phyloP scores from a whole-genome alignment of 1,140 invertebrate genomes.

The Notospermus geniculatus region DNA sequence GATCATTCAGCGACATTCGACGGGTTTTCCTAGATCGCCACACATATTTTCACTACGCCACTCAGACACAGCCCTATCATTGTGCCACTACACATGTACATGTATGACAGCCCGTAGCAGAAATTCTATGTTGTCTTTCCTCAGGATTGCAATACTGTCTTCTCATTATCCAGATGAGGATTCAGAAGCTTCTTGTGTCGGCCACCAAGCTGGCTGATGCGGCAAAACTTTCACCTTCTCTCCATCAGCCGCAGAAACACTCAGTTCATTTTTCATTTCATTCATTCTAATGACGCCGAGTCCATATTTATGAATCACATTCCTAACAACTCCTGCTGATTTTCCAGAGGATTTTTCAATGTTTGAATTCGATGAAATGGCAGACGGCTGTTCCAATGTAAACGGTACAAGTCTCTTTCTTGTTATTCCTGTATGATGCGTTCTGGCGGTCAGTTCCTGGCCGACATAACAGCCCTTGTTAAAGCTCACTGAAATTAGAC shows the following conservation, averaged over 20 bases:
- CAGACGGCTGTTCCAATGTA: constrained; percentile 5
- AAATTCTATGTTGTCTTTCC: too few relatives aligned
- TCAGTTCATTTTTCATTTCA: constrained; percentile 63
- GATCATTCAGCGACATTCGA: too few relatives aligned
- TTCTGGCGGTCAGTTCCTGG: constrained; percentile 92
- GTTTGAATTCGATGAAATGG: constrained; percentile 32
- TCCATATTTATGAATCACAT: constrained; percentile 62
- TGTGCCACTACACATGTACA: too few relatives aligned
- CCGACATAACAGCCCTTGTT: constrained; percentile 69
- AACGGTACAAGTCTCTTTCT: constrained; percentile 86
- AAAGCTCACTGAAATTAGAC: constrained; percentile 48
- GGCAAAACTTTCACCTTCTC: constrained; percentile 57
- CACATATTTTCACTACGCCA: too few relatives aligned
- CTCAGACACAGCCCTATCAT: too few relatives aligned
- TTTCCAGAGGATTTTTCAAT: constrained; percentile 66
- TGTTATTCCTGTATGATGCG: constrained; percentile 92
- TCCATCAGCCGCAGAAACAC: constrained; percentile 56
- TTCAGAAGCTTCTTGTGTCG: constrained; percentile 37
- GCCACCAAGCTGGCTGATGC: constrained; percentile 80
- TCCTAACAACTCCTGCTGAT: constrained; percentile 64
- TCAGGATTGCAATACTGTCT: too few relatives aligned
- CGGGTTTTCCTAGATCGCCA: too few relatives aligned
- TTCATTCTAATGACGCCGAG: constrained; percentile 74
- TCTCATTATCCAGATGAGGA: too few relatives aligned
- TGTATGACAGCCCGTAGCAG: too few relatives aligned